Evolutionary conservation across 2,888 invertebrate genomes (phyloP), one percentile per base, ranked within the genome.

Genomic region (Amphipyra tragopoginis): DNA sequence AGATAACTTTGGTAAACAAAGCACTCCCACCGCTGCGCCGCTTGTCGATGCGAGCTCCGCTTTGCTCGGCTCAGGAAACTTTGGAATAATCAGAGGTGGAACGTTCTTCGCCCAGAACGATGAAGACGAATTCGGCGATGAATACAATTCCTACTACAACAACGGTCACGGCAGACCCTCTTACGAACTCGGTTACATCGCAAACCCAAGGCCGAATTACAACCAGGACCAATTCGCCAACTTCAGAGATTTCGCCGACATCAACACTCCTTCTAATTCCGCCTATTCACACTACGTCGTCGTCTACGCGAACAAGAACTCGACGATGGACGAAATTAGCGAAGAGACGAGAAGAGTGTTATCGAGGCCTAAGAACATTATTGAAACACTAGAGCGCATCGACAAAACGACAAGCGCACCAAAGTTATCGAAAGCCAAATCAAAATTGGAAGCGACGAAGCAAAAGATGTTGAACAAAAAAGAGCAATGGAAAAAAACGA

Each of bases 241-340:
- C 85, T 98, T 98, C 92, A 96, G 97, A 80, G 98, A 98, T 86
- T 98, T 98, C 83, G 98, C 98, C 0, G 98, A 98, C 80, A 98
- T 98, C 56, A 98, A 98, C 68, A 96, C 97, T 3, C 97, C 98
- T 0, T 96, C 97, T 0, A 97, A 97, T 83, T 91, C 94, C 1
- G 97, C 97, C 6, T 98, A 97, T 87, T 98, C 98, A 0, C 97
- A 98, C 77, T 96, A 96, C 68, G 97, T 98, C 34, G 97, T 98
- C 0, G 98, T 98, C 0, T 98, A 98, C 84, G 97, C 97, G 0
- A 97, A 97, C 75, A 97, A 97, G 86, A 98, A 97, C 80, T 96
- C 96, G 7, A 97, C 96, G 3, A 91, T 94, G 71, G 95, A 95
- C 75, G 95, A 96, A 73, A 88, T 94, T 15, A 93, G 94, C 59